Conservation (phyloP, 2,797 vertebrate species). For the Gallinago solitaria region DNA sequence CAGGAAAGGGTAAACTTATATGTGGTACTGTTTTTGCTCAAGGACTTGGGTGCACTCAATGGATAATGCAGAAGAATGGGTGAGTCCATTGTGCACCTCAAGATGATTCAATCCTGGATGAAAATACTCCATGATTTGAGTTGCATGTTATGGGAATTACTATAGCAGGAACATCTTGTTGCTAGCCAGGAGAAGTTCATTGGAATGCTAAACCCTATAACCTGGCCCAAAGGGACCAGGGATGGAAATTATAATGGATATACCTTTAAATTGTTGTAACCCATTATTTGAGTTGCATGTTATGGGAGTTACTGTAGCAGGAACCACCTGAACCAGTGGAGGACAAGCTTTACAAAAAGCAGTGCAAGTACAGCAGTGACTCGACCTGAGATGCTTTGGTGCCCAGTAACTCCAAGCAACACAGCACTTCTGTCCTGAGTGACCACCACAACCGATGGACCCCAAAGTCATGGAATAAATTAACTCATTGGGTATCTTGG, state of each 20-base stretch:
- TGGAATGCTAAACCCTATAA: not conserved
- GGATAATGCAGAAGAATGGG: not conserved
- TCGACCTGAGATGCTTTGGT: not conserved
- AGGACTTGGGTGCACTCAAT: not conserved
- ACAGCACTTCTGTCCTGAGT: not conserved
- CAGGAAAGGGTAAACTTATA: not conserved
- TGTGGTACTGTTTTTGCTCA: not conserved
- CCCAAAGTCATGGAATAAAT: not conserved
- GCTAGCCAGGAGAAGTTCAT: not conserved
- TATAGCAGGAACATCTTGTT: not conserved
- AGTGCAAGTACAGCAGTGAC: not conserved
- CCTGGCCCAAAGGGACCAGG: too few species aligned
- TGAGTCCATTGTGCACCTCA: not conserved
- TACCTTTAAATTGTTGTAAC: not conserved
- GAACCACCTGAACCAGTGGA: not conserved
- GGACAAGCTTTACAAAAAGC: not conserved
- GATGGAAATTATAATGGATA: too few species aligned
- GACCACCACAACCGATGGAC: not conserved
- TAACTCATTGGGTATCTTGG: not conserved
- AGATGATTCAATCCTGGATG: not conserved
- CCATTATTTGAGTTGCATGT: not conserved
- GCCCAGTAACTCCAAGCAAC: not conserved
- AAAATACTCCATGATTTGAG: not conserved
- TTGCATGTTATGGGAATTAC: not conserved
- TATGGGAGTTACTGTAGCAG: not conserved